phyloP scores from a whole-genome alignment of 2,113 vertebrate genomes.

The Verasper variegatus region DNA sequence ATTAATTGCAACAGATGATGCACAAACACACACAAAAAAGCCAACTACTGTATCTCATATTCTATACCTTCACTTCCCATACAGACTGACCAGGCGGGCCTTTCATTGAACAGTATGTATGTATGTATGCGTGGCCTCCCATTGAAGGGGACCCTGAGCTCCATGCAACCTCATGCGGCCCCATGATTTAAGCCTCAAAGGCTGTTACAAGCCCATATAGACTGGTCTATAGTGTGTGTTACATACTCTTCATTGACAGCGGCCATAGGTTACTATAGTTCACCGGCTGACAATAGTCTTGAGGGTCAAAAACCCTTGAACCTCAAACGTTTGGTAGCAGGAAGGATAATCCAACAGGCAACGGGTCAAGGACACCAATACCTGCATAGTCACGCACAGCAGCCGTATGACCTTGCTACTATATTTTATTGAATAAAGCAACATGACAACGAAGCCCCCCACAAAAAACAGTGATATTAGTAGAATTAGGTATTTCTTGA shows the following conservation, averaged over 20 bases:
- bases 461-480: background rate
- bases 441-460: background rate
- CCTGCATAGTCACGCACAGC: background rate
- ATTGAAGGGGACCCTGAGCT: constrained; percentile 29
- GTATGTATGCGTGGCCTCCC: constrained; percentile 10
- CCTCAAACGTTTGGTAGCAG: constrained; percentile 3
- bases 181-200: constrained; percentile 44
- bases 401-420: constrained; percentile 3
- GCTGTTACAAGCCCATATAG: constrained; percentile 37
- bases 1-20: background rate
- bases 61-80: background rate
- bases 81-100: background rate
- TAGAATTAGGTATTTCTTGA: too few relatives aligned
- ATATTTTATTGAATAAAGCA: background rate
- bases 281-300: constrained; percentile 27
- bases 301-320: constrained; percentile 9
- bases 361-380: background rate
- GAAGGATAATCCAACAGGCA: constrained; percentile 7
- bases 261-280: constrained; percentile 42
- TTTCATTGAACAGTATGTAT: constrained; percentile 7
- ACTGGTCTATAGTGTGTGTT: constrained; percentile 47
- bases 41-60: background rate
- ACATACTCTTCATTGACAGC: constrained; percentile 40
- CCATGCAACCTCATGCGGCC: constrained; percentile 29
- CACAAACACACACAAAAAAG: background rate